phyloP scores from a whole-genome alignment of 2,888 invertebrate genomes.

The Trachelus tabidus region DNA sequence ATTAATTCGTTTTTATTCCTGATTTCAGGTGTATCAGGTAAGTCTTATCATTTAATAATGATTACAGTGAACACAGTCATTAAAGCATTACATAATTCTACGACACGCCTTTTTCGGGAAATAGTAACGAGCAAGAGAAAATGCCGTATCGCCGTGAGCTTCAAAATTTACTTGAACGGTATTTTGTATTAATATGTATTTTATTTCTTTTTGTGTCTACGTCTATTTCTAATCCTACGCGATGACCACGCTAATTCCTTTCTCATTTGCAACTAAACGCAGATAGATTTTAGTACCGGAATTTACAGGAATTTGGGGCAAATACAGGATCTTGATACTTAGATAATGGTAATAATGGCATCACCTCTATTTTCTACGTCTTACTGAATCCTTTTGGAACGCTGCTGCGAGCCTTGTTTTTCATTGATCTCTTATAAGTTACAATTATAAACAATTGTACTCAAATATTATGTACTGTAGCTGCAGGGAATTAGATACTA shows the following conservation, averaged over 20 bases:
- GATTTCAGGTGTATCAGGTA: not conserved
- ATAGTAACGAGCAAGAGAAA: not conserved
- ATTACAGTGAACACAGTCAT: not conserved
- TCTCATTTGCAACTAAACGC: not conserved
- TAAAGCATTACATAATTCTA: not conserved
- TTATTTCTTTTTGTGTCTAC: not conserved
- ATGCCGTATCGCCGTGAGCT: conserved; percentile 1
- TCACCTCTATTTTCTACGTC: not conserved
- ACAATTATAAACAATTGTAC: not conserved
- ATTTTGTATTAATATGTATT: conserved; percentile 3
- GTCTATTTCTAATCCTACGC: not conserved
- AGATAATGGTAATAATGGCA: not conserved
- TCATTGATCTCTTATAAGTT: not conserved
- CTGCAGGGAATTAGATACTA: not conserved
- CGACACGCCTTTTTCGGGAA: not conserved
- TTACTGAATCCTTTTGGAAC: not conserved
- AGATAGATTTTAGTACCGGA: not conserved
- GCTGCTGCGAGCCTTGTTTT: not conserved
- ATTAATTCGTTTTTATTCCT: not conserved
- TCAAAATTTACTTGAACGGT: not conserved
- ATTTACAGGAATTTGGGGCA: not conserved
- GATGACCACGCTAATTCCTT: not conserved
- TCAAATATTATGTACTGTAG: not conserved
- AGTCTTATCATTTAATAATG: not conserved
- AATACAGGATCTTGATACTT: not conserved